Evolutionary conservation across 2,797 vertebrate genomes (phyloP), one percentile per base, ranked within the genome.

Genomic region (Periparus ater): DNA sequence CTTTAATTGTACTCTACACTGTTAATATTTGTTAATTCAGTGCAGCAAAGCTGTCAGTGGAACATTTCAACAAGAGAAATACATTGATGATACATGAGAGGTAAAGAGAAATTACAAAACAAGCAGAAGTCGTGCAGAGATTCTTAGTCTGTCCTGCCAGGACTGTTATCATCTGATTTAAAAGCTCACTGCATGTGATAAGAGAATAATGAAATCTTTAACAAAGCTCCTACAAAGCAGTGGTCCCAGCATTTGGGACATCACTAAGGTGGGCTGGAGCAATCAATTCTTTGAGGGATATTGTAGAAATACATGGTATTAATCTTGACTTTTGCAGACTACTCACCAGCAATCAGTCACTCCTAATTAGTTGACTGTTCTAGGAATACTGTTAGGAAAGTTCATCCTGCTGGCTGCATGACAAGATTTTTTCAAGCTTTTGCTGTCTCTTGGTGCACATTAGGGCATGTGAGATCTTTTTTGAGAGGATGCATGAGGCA

Each of bases 341-440:
- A 58, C 61, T 86, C 40, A 40, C 25, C 11, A 50, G 40, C 77
- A 81, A 42, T 94, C 54, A 70, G 34, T 66, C 62, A 63, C 13
- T 91, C 65, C 61, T 86, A 75, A 82, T 94, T 84, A 84, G 58
- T 19, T 86, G 60, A 36, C 72, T 85, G 34, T 13, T 85, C 84
- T 42, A 84, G 63, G 42, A 90, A n/a, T n/a, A 22, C 50, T 70
- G 17, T 38, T 83, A 36, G 50, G 34, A 23, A 88, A 86, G 58
- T 90, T 95, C 58, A 72, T 95, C 51, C 40, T 70, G 21, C 82
- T 91, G 88, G 72, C 76, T 93, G 58, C 58, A 21, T 54, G 67
- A 81, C 80, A 86, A 72, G 48, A 34, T 48, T 86, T 93, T 92
- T 95, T 30, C 62, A 86, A 58, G 45, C 51, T 83, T 91, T 83